Conservation (phyloP, 2,113 vertebrate species). For the Mystacornis crossleyi region DNA sequence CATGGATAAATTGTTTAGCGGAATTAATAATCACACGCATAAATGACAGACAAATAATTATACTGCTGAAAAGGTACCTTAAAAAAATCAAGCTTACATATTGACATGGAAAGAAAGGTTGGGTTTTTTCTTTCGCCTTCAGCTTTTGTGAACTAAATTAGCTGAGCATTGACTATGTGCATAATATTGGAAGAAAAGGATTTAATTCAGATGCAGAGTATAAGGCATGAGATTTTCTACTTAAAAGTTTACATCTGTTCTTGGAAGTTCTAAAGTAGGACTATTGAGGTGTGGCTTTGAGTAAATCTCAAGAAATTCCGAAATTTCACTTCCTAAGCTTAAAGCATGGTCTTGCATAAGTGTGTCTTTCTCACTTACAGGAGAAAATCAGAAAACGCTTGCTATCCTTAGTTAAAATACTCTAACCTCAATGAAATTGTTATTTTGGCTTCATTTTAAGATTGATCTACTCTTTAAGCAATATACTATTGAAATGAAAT, state of each 20-base stretch:
- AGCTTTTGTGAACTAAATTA: neutral
- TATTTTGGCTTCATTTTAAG: neutral
- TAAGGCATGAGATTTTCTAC: neutral
- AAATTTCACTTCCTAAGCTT: neutral
- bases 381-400: neutral
- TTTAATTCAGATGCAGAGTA: neutral
- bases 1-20: accelerated
- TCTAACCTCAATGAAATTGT: neutral
- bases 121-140: neutral
- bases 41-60: neutral
- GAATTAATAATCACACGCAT: neutral
- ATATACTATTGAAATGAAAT: neutral
- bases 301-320: neutral
- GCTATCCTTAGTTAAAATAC: neutral
- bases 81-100: neutral
- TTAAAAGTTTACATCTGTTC: neutral
- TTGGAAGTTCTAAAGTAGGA: neutral
- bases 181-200: neutral
- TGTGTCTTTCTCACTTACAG: neutral
- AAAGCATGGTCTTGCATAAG: neutral
- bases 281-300: neutral
- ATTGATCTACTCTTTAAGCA: neutral
- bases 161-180: neutral
- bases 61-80: neutral
- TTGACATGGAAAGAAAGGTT: neutral